Conservation (phyloP, 2,113 vertebrate species). For the Strix aluco region DNA sequence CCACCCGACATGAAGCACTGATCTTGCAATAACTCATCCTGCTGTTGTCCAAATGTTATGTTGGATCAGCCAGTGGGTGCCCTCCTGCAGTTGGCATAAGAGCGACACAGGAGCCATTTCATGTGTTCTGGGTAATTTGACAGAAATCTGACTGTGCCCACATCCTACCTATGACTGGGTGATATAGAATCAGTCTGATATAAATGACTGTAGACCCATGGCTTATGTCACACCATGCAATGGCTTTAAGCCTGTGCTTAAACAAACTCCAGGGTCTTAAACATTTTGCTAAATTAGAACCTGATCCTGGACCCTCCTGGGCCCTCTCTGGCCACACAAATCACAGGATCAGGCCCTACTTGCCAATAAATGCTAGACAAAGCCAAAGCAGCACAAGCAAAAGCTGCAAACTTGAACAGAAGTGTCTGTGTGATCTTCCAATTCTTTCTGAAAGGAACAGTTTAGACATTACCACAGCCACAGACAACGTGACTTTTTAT, state of each 20-base stretch:
- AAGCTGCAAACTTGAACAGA: background rate
- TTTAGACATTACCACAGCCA: slow-evolving; percentile 51
- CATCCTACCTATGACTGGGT: background rate
- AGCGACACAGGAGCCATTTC: background rate
- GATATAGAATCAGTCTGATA: background rate
- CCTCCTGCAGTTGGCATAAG: background rate
- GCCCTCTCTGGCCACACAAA: background rate
- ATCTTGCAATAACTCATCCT: background rate
- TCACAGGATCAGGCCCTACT: background rate
- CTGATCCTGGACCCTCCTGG: background rate
- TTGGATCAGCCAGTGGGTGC: background rate
- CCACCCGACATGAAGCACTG: background rate
- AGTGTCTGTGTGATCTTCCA: slow-evolving; percentile 1
- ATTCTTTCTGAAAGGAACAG: slow-evolving; percentile 55
- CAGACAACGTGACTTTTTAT: slow-evolving; percentile 49
- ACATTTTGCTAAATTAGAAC: slow-evolving; percentile 22
- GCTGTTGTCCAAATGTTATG: background rate
- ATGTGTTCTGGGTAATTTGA: background rate
- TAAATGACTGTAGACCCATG: background rate
- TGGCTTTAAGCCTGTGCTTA: slow-evolving; percentile 24
- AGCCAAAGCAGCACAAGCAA: slow-evolving; percentile 2
- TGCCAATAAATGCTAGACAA: slow-evolving; percentile 17
- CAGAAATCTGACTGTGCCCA: background rate
- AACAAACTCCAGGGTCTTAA: background rate
- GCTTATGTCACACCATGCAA: background rate